Percentiles rank a stretch among this genome's conserved stretches.
phyloP scores from a whole-genome alignment of 2,797 vertebrate species.

The Zenarchopterus dispar region DNA sequence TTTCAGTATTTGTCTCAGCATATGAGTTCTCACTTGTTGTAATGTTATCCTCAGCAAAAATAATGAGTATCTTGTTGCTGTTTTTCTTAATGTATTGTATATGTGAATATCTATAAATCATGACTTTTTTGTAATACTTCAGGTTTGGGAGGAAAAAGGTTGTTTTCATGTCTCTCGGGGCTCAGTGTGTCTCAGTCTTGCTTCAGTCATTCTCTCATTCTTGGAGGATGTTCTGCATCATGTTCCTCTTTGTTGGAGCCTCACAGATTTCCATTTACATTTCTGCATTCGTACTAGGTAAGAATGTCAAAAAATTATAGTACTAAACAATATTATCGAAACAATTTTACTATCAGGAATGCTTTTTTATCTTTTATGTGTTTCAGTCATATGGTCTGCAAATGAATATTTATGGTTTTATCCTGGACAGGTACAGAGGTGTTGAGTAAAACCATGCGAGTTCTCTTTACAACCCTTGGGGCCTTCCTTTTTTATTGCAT shows the following conservation, averaged over 20 bases:
- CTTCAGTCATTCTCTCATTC: conserved; percentile 89
- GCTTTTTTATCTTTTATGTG: background rate
- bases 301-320: conserved; percentile 18
- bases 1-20: too few species aligned
- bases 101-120: background rate
- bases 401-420: background rate
- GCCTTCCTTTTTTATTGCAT: conserved; percentile 90
- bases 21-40: too few species aligned
- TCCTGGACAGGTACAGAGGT: conserved; percentile 88
- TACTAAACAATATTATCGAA: background rate
- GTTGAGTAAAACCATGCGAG: conserved; percentile 88
- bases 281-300: conserved; percentile 94
- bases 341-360: background rate
- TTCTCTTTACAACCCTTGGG: conserved; percentile 89
- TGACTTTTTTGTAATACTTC: background rate
- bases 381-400: background rate
- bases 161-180: conserved; percentile 87
- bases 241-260: conserved; percentile 90
- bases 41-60: too few species aligned
- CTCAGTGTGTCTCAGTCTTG: conserved; percentile 87
- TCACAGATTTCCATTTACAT: conserved; percentile 94
- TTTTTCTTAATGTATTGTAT: background rate
- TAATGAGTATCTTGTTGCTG: background rate
- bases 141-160: conserved; percentile 95
- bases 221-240: conserved; percentile 89